Evolutionary conservation across 2,113 vertebrate genomes (phyloP).

Genomic region (Plestiodon gilberti): DNA sequence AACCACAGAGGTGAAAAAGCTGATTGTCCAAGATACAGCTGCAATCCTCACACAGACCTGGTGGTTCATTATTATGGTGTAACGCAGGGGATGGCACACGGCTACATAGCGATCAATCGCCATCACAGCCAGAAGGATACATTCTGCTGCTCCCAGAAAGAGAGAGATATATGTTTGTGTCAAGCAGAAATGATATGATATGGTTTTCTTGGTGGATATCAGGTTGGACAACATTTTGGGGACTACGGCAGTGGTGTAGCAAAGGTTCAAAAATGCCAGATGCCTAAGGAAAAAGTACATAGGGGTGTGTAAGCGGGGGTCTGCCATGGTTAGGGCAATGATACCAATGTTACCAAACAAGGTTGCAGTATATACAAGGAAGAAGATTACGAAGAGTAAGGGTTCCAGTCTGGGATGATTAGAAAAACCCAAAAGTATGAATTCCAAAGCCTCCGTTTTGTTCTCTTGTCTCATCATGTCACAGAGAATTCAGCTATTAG

Average conservation of each 20-base stretch:
- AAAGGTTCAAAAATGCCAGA: slow-evolving; percentile 60
- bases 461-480: not conserved
- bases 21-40: slow-evolving; percentile 9
- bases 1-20: not conserved
- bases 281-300: slow-evolving; percentile 62
- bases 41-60: not conserved
- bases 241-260: slow-evolving; percentile 42
- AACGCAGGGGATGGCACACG: slow-evolving; percentile 43
- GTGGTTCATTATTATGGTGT: slow-evolving; percentile 11
- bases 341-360: slow-evolving; percentile 46
- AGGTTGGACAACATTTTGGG: slow-evolving; percentile 59
- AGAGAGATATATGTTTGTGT: slow-evolving; percentile 39
- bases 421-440: slow-evolving; percentile 46
- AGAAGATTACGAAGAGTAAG: slow-evolving; percentile 44
- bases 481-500: not conserved
- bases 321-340: slow-evolving; percentile 1
- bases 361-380: slow-evolving; percentile 34
- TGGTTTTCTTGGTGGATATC: slow-evolving; percentile 35
- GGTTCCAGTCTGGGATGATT: not conserved
- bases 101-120: slow-evolving; percentile 43
- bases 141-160: slow-evolving; percentile 50
- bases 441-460: slow-evolving; percentile 13
- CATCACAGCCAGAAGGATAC: slow-evolving; percentile 53
- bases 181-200: slow-evolving; percentile 49
- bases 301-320: slow-evolving; percentile 35